Conservation (phyloP, 2,888 invertebrate species). For the Caenorhabditis drosophilae region DNA sequence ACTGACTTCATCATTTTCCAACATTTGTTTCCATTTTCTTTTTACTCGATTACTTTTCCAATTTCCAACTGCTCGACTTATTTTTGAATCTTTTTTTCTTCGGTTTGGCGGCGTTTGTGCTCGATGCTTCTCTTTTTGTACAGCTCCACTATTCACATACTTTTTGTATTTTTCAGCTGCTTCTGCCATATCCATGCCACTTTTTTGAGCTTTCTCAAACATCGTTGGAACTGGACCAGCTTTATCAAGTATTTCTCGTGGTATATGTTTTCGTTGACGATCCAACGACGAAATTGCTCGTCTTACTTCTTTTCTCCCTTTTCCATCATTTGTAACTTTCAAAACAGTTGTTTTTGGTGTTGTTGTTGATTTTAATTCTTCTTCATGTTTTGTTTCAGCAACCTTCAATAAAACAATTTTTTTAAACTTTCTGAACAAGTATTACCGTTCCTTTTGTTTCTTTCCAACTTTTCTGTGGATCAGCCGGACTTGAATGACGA, state of each 20-base stretch:
- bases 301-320: slow-evolving; percentile 33
- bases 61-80: slow-evolving; percentile 55
- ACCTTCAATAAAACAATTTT: slow-evolving; percentile 17
- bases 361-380: slow-evolving; percentile 13
- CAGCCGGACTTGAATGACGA: slow-evolving; percentile 32
- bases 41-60: slow-evolving; percentile 60
- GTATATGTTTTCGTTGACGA: slow-evolving; percentile 31
- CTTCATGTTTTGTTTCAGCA: not conserved
- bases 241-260: slow-evolving; percentile 36
- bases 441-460: slow-evolving; percentile 21
- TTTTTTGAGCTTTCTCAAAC: slow-evolving; percentile 42
- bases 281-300: slow-evolving; percentile 22
- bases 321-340: slow-evolving; percentile 31
- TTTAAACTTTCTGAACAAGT: no score
- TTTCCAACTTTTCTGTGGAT: slow-evolving; percentile 27
- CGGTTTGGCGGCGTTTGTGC: slow-evolving; percentile 59
- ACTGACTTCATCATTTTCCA: slow-evolving; percentile 47
- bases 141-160: slow-evolving; percentile 57
- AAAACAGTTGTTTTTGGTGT: slow-evolving; percentile 22
- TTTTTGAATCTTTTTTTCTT: slow-evolving; percentile 35
- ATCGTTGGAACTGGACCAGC: slow-evolving; percentile 45
- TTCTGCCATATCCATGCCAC: slow-evolving; percentile 49
- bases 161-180: slow-evolving; percentile 57
- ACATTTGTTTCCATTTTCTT: slow-evolving; percentile 58
- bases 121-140: slow-evolving; percentile 49